phyloP scores from a whole-genome alignment of 2,888 invertebrate species.

The Axea sp. region DNA sequence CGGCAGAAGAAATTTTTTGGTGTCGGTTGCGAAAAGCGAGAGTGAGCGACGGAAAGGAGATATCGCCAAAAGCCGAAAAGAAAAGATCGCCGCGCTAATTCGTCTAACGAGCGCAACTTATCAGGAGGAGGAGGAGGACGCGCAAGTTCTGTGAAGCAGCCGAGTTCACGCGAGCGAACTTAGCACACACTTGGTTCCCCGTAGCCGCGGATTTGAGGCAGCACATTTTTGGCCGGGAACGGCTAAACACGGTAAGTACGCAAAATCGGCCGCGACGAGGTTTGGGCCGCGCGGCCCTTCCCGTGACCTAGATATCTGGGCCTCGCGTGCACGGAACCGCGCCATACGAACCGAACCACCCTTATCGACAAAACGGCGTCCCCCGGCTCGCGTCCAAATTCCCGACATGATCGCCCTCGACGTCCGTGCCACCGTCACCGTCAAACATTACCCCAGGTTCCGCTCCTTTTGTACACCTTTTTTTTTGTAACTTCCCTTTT shows the following conservation, averaged over 20 bases:
- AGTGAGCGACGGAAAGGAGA: too few species aligned
- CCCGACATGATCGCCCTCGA: constrained; percentile 43
- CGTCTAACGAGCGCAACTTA: too few species aligned
- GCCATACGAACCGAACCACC: not conserved
- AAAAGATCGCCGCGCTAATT: too few species aligned
- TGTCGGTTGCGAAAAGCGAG: too few species aligned
- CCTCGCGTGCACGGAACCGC: constrained; percentile 3
- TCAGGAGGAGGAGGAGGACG: too few species aligned
- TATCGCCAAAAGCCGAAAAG: too few species aligned
- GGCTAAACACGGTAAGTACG: constrained; percentile 30
- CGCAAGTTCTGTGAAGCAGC: too few species aligned
- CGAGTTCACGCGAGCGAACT: not conserved
- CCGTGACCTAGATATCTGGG: constrained; percentile 7
- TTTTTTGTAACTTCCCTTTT: constrained; percentile 5
- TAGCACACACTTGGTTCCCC: not conserved
- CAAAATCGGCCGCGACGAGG: constrained; percentile 17
- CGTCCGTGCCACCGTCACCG: constrained; percentile 46
- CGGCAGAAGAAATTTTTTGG: constrained; percentile 68
- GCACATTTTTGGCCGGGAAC: not conserved
- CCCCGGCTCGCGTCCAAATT: constrained; percentile 2
- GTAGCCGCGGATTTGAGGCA: not conserved
- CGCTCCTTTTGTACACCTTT: not conserved
- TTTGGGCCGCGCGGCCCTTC: not conserved
- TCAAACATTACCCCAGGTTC: constrained; percentile 45
- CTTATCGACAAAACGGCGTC: constrained; percentile 75